phyloP scores from a whole-genome alignment of 2,113 vertebrate genomes.

The Myiozetetes cayanensis region DNA sequence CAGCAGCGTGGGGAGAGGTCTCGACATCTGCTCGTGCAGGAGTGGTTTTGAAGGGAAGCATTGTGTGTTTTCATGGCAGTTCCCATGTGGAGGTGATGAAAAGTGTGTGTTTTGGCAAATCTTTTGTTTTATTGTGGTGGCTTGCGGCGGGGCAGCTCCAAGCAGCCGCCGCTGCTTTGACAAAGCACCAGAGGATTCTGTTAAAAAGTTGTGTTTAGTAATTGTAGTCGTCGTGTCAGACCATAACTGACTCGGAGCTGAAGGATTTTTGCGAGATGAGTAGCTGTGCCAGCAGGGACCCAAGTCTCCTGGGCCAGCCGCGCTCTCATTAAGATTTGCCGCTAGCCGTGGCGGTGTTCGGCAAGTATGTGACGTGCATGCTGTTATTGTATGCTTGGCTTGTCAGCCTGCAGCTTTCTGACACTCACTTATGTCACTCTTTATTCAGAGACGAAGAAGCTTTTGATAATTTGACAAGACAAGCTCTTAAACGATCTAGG shows the following conservation, averaged over 20 bases:
- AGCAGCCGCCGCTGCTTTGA: constrained; percentile 78
- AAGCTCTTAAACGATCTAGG: constrained; percentile 90
- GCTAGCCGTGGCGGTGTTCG: constrained; percentile 87
- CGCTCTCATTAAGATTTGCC: constrained; percentile 91
- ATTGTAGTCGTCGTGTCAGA: constrained; percentile 88
- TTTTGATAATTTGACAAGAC: constrained; percentile 91
- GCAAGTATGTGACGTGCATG: constrained; percentile 89
- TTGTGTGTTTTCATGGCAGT: constrained; percentile 38
- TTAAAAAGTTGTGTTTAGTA: constrained; percentile 89
- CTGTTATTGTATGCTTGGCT: constrained; percentile 91
- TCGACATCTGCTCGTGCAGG: constrained; percentile 36
- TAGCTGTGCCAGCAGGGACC: constrained; percentile 87
- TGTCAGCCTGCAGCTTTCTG: constrained; percentile 90
- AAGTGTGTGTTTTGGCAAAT: constrained; percentile 78
- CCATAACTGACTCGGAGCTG: constrained; percentile 86
- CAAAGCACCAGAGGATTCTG: constrained; percentile 88
- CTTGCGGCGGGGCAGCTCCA: constrained; percentile 73
- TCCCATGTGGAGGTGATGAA: constrained; percentile 67
- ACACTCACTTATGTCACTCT: constrained; percentile 90
- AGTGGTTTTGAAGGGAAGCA: constrained; percentile 51
- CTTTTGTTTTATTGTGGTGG: constrained; percentile 79
- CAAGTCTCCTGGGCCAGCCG: constrained; percentile 86
- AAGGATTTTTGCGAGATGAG: constrained; percentile 88
- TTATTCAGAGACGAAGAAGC: constrained; percentile 89
- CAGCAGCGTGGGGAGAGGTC: background rate